phyloP scores from a whole-genome alignment of 1,140 invertebrate species.

The Philopotamus ludificatus region DNA sequence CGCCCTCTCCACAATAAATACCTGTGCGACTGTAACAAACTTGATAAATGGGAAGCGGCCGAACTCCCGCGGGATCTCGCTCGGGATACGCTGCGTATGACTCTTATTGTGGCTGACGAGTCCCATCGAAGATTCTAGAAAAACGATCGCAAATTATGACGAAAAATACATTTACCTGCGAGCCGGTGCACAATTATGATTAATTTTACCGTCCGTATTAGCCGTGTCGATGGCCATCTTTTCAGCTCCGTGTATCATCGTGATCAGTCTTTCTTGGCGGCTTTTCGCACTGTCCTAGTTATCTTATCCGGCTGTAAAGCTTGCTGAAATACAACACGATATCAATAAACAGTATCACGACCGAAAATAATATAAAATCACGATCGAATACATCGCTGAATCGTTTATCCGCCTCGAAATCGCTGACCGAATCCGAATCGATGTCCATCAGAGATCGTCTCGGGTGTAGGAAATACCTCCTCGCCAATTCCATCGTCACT shows the following conservation, averaged over 20 bases:
- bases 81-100: constrained; percentile 39
- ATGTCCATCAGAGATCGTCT: constrained; percentile 43
- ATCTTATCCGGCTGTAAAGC: constrained; percentile 38
- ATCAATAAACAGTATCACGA: background rate
- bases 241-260: constrained; percentile 47
- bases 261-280: constrained; percentile 42
- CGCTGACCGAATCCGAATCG: constrained; percentile 44
- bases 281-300: constrained; percentile 44
- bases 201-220: constrained; percentile 23
- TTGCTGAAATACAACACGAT: background rate
- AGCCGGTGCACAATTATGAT: background rate
- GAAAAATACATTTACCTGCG: background rate
- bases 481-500: constrained; percentile 44
- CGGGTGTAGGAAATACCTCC: constrained; percentile 1
- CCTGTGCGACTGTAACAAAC: constrained; percentile 49
- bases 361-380: background rate
- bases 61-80: constrained; percentile 46
- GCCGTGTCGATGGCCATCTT: constrained; percentile 44
- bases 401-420: constrained; percentile 34
- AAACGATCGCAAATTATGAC: no score
- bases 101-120: constrained; percentile 11
- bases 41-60: constrained; percentile 47
- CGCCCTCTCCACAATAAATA: constrained; percentile 20
- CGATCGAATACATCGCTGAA: background rate
- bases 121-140: constrained; percentile 19